These are phyloP conservation scores for Drosophila sulfurigaster DNA, from an alignment of 1,140 invertebrate genomes.

Conservation along the genomic window DNA sequence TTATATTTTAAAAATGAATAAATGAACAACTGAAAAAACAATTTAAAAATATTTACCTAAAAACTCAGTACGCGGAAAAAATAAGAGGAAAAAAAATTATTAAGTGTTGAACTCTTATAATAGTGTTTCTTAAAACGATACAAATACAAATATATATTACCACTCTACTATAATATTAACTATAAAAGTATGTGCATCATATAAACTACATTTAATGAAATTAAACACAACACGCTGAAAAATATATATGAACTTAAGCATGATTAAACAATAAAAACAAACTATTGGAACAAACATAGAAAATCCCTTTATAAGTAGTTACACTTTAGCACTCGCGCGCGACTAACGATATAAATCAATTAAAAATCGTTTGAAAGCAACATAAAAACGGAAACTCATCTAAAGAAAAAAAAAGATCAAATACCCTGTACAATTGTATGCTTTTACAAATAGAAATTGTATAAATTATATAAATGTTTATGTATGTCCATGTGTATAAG, in stretches of 20 bases:
- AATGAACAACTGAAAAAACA: conserved; percentile 45
- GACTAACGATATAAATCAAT: conserved; percentile 46
- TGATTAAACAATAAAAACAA: conserved; percentile 40
- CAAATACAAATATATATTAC: conserved; percentile 32
- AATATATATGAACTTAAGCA: conserved; percentile 47
- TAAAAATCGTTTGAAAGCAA: conserved; percentile 44
- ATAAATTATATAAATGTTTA: conserved; percentile 60
- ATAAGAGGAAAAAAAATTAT: conserved; percentile 33
- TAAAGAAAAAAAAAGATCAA: conserved; percentile 31
- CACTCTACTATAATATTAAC: conserved; percentile 48
- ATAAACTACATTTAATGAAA: conserved; percentile 52
- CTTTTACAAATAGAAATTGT: conserved; percentile 78
- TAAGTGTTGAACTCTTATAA: conserved; percentile 48
- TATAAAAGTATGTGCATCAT: conserved; percentile 57
- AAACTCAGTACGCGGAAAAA: conserved; percentile 56
- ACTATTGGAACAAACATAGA: conserved; percentile 71
- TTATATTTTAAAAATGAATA: conserved; percentile 67
- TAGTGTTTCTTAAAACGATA: conserved; percentile 45
- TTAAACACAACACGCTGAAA: conserved; percentile 27
- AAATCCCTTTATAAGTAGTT: conserved; percentile 68
- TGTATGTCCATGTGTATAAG: conserved; percentile 25
- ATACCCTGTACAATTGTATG: conserved; percentile 69
- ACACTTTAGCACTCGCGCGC: conserved; percentile 29
- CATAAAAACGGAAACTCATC: conserved; percentile 15
- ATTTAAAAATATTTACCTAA: conserved; percentile 33